A percentile compares a stretch with the other conserved stretches of the same genome.
Evolutionary conservation across 2,888 invertebrate species (phyloP).

Genomic region (Calliopum simillimum): DNA sequence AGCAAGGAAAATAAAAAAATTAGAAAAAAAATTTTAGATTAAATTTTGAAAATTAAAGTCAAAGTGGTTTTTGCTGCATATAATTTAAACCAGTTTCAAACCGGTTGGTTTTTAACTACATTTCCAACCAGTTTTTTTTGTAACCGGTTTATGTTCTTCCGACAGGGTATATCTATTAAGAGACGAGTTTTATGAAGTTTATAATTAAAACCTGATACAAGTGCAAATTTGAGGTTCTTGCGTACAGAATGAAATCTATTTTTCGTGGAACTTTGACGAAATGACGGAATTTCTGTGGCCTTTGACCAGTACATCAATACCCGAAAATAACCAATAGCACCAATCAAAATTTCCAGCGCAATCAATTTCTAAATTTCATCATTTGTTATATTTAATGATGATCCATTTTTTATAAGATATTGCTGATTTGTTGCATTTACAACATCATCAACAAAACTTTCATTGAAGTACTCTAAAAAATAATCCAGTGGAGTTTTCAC

Average conservation of each 20-base stretch:
- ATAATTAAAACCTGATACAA: slow-evolving; percentile 10
- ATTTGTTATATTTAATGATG: slow-evolving; percentile 19
- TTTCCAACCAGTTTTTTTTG: too few relatives aligned
- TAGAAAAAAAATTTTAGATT: too few relatives aligned
- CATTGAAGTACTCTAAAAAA: too few relatives aligned
- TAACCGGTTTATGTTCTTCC: too few relatives aligned
- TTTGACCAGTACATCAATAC: slow-evolving; percentile 28
- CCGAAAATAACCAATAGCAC: slow-evolving; percentile 19
- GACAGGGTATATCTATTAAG: slow-evolving; percentile 24
- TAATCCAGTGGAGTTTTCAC: too few relatives aligned
- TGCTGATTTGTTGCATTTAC: slow-evolving; percentile 25
- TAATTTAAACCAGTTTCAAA: too few relatives aligned
- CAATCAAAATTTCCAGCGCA: slow-evolving; percentile 29
- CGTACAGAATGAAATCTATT: slow-evolving; percentile 32
- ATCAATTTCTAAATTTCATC: slow-evolving; percentile 8
- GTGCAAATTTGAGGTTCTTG: slow-evolving; percentile 12
- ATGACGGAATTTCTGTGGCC: too few relatives aligned
- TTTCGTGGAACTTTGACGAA: too few relatives aligned
- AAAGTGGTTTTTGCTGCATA: too few relatives aligned
- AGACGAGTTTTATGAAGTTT: slow-evolving; percentile 28
- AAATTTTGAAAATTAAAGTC: too few relatives aligned
- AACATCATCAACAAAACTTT: slow-evolving; percentile 10
- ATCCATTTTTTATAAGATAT: slow-evolving; percentile 14
- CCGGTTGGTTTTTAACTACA: too few relatives aligned
- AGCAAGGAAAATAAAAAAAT: too few relatives aligned